Evolutionary conservation across 2,113 vertebrate species (phyloP).

Genomic region (Struthidea cinerea): DNA sequence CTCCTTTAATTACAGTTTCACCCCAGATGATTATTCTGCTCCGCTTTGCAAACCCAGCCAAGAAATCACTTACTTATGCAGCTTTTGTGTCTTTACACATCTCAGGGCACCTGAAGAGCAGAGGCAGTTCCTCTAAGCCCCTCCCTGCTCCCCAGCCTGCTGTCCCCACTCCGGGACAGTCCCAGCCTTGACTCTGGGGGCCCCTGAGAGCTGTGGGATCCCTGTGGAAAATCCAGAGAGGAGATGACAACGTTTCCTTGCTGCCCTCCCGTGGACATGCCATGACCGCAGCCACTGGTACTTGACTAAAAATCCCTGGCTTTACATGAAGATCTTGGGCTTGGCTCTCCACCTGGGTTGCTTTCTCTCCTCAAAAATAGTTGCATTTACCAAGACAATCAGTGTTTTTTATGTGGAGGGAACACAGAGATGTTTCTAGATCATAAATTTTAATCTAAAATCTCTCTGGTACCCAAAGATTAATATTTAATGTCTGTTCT

Average conservation of each 20-base stretch:
- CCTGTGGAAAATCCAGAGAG: not conserved
- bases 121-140: not conserved
- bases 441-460: constrained; percentile 39
- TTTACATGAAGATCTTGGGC: rapidly evolving
- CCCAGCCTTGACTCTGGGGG: rapidly evolving
- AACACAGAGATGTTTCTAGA: not conserved
- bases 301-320: rapidly evolving
- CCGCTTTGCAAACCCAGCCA: not conserved
- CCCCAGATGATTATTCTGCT: not conserved
- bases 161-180: not conserved
- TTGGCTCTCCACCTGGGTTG: not conserved
- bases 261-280: constrained; percentile 29
- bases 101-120: not conserved
- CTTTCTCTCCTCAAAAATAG: not conserved
- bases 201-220: rapidly evolving
- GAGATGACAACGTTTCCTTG: not conserved
- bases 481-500: constrained; percentile 52
- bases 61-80: not conserved
- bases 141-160: not conserved
- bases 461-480: constrained; percentile 3
- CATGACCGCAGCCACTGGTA: rapidly evolving
- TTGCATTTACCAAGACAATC: not conserved
- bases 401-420: not conserved
- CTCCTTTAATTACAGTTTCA: not conserved
- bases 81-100: not conserved